phyloP scores from a whole-genome alignment of 2,113 vertebrate species.

The Amazona vittata region DNA sequence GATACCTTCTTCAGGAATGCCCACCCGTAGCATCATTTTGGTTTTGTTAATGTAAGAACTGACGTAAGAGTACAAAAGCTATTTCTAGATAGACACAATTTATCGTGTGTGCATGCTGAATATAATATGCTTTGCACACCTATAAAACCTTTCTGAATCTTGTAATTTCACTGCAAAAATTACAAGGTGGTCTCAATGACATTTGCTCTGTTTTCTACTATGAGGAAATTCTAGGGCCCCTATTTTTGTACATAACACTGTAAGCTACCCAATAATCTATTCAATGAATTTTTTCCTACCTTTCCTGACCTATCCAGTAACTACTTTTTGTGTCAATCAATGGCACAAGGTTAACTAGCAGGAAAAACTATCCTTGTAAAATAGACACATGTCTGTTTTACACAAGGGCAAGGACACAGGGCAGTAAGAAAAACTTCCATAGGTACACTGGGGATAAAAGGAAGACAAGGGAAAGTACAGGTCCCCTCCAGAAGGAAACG shows the following conservation, averaged over 20 bases:
- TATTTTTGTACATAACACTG: not conserved
- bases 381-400: not conserved
- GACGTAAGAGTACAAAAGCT: not conserved
- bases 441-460: not conserved
- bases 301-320: not conserved
- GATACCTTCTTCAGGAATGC: not conserved
- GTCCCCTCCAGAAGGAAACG: not conserved
- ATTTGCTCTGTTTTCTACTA: not conserved
- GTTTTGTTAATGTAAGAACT: not conserved
- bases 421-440: not conserved
- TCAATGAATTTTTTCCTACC: not conserved
- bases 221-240: not conserved
- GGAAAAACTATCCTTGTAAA: not conserved
- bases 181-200: not conserved
- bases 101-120: not conserved
- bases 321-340: not conserved
- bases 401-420: not conserved
- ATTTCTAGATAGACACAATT: not conserved
- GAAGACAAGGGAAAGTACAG: not conserved
- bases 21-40: not conserved
- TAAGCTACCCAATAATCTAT: not conserved
- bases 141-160: not conserved
- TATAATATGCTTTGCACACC: not conserved
- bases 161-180: not conserved
- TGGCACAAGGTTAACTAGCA: not conserved